Conservation (phyloP, 2,797 vertebrate genomes). For the Phrynocephalus forsythii region DNA sequence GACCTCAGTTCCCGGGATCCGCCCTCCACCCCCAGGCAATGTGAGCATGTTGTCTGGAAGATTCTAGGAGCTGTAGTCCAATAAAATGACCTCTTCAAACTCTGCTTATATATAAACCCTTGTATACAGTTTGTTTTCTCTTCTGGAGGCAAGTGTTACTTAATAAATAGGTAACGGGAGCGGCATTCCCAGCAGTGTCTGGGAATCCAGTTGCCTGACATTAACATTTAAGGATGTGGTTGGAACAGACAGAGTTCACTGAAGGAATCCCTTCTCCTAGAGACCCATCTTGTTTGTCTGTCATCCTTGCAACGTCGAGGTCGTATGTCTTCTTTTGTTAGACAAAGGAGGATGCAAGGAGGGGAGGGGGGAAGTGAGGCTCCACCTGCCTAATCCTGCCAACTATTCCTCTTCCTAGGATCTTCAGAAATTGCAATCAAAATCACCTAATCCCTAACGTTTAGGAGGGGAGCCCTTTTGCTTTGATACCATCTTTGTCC, state of each 20-base stretch:
- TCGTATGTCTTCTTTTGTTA: conserved; percentile 56
- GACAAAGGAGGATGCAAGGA: conserved; percentile 28
- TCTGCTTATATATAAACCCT: neutral
- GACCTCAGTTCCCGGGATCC: too few species aligned
- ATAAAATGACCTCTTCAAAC: too few species aligned
- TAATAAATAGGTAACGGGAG: neutral
- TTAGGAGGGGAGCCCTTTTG: conserved; percentile 25
- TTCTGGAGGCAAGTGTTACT: conserved; percentile 4
- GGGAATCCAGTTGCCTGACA: neutral
- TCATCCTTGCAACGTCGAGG: conserved; percentile 66
- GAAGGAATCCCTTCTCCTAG: conserved; percentile 18
- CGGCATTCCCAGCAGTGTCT: neutral
- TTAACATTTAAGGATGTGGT: neutral
- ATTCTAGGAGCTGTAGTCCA: too few species aligned
- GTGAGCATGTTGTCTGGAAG: too few species aligned
- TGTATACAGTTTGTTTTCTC: neutral
- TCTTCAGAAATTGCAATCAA: conserved; percentile 60
- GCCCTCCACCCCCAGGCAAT: too few species aligned
- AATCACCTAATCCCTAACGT: conserved; percentile 62
- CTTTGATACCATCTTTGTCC: conserved; percentile 67
- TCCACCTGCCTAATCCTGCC: conserved; percentile 73
- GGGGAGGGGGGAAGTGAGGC: neutral
- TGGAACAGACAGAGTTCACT: conserved; percentile 23
- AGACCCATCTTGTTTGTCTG: conserved; percentile 14
- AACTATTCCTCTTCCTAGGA: conserved; percentile 60